Percentiles rank a stretch among this genome's conserved stretches.
Evolutionary conservation across 2,888 invertebrate species (phyloP).

Genomic region (Rhagium mordax): DNA sequence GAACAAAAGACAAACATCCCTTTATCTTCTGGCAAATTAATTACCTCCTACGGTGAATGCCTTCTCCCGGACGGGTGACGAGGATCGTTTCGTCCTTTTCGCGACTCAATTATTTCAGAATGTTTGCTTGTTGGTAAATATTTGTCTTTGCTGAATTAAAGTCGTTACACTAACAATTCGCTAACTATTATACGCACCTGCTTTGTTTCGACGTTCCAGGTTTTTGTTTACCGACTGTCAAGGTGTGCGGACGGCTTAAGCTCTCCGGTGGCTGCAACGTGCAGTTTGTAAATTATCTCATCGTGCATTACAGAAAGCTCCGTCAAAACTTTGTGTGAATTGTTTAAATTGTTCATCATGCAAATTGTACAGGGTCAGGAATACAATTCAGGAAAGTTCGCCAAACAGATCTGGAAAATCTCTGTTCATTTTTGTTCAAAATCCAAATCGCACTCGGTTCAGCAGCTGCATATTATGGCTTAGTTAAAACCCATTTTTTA

Average conservation of each 20-base stretch:
- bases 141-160: conserved; percentile 1
- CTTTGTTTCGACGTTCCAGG: neutral
- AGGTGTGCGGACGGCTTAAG: neutral
- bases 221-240: too few species aligned
- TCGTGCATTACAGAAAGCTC: too few species aligned
- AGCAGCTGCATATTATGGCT: too few species aligned
- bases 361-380: too few species aligned
- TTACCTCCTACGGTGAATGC: neutral
- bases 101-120: conserved; percentile 11
- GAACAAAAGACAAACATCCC: conserved; percentile 9
- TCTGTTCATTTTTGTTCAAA: too few species aligned
- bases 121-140: conserved; percentile 15
- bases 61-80: neutral
- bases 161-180: neutral
- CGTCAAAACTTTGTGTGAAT: too few species aligned
- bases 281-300: neutral
- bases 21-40: conserved; percentile 10
- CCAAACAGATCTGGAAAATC: too few species aligned
- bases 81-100: neutral
- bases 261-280: neutral
- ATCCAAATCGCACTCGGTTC: too few species aligned
- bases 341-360: too few species aligned
- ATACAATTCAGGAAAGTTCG: too few species aligned
- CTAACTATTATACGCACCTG: conserved; percentile 13
- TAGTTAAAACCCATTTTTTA: too few species aligned